Evolutionary conservation across 2,888 invertebrate species (phyloP).

Genomic region (Hydropsyche betteni): DNA sequence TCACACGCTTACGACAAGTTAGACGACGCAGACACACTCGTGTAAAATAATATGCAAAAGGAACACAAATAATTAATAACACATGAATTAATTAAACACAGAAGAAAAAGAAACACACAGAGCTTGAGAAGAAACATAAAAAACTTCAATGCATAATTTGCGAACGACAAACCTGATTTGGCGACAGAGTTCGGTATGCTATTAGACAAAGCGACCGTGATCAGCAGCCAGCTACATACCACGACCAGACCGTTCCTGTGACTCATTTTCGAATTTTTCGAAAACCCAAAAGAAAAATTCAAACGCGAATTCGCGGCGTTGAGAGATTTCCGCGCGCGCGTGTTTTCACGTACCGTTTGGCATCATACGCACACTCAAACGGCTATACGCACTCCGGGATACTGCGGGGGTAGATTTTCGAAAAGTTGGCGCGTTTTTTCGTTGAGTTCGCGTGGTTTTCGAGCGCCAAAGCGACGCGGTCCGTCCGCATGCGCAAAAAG

Average conservation of each 20-base stretch:
- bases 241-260: constrained; percentile 35
- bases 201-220: constrained; percentile 39
- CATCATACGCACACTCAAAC: no score
- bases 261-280: constrained; percentile 37
- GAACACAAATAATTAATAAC: background rate
- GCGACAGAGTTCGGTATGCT: constrained; percentile 44
- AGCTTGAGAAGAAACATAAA: background rate
- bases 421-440: constrained; percentile 12
- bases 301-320: no score
- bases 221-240: constrained; percentile 33
- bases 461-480: background rate
- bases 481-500: constrained; percentile 50
- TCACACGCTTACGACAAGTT: constrained; percentile 11
- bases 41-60: background rate
- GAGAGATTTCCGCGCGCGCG: no score
- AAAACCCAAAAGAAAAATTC: no score
- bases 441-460: background rate
- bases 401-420: no score
- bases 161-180: constrained; percentile 47
- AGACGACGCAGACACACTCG: constrained; percentile 17
- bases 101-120: background rate
- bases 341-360: no score
- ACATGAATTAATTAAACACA: background rate
- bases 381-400: no score
- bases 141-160: background rate